Evolutionary conservation across 1,140 invertebrate species (phyloP).

Genomic region (Augochlora pura): DNA sequence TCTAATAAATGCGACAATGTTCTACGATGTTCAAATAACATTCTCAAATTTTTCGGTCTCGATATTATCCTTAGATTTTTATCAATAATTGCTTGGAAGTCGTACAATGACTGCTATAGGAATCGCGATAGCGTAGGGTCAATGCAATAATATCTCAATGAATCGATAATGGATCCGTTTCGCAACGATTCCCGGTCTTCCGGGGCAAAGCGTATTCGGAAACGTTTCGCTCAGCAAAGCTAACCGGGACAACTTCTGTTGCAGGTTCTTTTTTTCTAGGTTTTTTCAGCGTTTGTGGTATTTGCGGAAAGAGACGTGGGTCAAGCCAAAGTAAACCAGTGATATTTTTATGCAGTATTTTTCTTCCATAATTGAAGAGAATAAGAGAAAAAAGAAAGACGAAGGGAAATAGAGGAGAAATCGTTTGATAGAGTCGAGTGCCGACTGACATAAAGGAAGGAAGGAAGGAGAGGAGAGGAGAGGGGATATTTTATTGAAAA

Average conservation of each 20-base stretch:
- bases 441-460: neutral
- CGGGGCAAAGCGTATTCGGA: too few relatives aligned
- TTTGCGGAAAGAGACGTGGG: conserved; percentile 8
- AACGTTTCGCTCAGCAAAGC: too few relatives aligned
- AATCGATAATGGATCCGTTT: too few relatives aligned
- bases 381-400: neutral
- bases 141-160: too few relatives aligned
- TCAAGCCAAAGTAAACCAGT: conserved; percentile 65
- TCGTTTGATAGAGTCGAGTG: neutral
- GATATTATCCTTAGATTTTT: too few relatives aligned
- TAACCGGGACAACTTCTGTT: neutral
- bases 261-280: conserved; percentile 34
- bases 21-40: too few relatives aligned
- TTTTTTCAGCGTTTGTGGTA: conserved; percentile 19
- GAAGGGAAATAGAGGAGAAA: neutral
- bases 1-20: too few relatives aligned
- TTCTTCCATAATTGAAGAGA: conserved; percentile 19
- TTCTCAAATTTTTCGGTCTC: too few relatives aligned
- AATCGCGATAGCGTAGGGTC: too few relatives aligned
- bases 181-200: too few relatives aligned
- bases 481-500: conserved; percentile 24
- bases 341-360: conserved; percentile 61
- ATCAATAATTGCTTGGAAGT: too few relatives aligned
- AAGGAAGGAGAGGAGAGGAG: neutral
- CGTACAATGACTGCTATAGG: too few relatives aligned